phyloP scores from a whole-genome alignment of 2,888 invertebrate species.

The Aradus depressus region DNA sequence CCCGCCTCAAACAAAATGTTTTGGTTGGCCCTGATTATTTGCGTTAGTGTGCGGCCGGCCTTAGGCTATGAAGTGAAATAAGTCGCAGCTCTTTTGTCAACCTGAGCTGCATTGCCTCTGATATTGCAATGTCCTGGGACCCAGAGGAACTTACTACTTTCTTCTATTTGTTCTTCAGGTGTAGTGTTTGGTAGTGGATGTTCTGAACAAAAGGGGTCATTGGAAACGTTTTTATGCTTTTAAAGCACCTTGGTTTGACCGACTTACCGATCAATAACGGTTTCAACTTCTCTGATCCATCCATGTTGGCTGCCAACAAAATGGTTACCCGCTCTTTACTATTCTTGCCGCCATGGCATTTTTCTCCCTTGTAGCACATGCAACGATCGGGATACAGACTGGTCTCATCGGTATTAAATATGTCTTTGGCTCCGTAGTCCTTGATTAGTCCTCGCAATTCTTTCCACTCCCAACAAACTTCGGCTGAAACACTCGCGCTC shows the following conservation, averaged over 20 bases:
- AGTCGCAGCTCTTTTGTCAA: no score
- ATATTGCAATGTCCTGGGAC: no score
- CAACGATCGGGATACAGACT: conserved; percentile 32
- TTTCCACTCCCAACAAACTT: conserved; percentile 23
- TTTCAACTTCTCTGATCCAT: conserved; percentile 16
- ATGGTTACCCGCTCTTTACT: conserved; percentile 31
- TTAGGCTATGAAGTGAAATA: no score
- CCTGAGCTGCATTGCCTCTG: no score
- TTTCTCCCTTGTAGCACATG: conserved; percentile 30
- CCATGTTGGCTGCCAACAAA: conserved; percentile 15
- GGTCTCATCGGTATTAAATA: conserved; percentile 33
- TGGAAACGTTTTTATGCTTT: conserved; percentile 7
- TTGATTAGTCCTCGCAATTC: conserved; percentile 25
- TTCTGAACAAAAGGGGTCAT: conserved; percentile 10
- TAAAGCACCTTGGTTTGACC: conserved; percentile 15
- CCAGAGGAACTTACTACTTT: no score
- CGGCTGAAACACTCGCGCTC: conserved; percentile 18
- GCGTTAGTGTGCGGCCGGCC: no score
- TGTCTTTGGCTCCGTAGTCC: conserved; percentile 29
- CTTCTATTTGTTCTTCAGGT: no score
- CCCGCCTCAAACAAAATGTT: no score
- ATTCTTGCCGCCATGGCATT: no score
- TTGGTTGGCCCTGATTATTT: no score
- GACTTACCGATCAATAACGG: conserved; percentile 15
- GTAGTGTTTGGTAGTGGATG: no score